Base-by-base conservation (phyloP, 2,888 invertebrate genomes). In the Willowsia nigromaculata region DNA sequence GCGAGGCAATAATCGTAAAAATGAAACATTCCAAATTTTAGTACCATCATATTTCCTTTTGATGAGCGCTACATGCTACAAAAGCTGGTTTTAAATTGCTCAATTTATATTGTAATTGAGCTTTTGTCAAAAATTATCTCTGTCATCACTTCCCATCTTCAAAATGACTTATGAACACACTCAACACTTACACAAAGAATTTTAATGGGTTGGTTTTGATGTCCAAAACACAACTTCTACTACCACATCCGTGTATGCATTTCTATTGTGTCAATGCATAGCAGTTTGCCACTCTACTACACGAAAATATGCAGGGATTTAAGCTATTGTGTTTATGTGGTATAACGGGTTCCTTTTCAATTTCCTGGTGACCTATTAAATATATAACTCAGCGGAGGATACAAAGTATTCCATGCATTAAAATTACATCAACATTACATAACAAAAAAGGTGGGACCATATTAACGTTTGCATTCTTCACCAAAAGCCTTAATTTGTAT, bases 61-160 rank as follows among this genome's bases (percentile, higher is more conserved):
- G 82, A 83, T 88, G 88, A 88, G 82, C 40, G 47, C 50, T 59
- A 82, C 88, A 76, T 83, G 88, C 82, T 88, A 82, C 88, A 83
- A 83, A 88, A 88, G 88, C 88, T 88, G 82, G 59, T 83, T 88
- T 88, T 88, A 88, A 88, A 88, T 88, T 88, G 88, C 88, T 83
- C 88, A 88, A 88, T 88, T 88, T 88, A 88, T 83, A 88, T 88
- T 88, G 76, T 83, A 83, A 88, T 88, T 82, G 82, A 88, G 88
- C 88, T 83, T 88, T 88, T 88, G 88, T 88, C 88, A 88, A 88
- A 88, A 88, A 88, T 88, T 83, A 76, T 82, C 87, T 87, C 82
- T 88, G 76, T 88, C 88, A 83, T 88, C 88, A 83, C 88, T 76
- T 88, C 83, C 76, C 50, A 74, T 88, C 88, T 82, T 88, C 82